Percentiles rank a stretch among this genome's conserved stretches.
These are phyloP conservation scores for Volucella inflata DNA, from an alignment of 2,888 invertebrate genomes.

Conservation along the genomic window DNA sequence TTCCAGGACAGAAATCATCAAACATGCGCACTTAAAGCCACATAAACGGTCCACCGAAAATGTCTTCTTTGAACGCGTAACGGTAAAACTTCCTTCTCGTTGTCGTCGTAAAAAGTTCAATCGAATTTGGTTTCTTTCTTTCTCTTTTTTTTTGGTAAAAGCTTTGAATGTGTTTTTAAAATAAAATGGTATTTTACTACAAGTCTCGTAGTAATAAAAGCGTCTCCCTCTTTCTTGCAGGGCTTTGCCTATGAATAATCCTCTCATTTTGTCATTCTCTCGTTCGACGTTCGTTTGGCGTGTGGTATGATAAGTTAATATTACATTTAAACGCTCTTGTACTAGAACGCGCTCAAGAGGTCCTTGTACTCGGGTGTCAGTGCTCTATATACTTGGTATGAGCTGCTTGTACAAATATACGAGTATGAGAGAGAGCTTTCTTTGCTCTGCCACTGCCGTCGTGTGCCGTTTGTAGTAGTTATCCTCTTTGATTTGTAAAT, in stretches of 20 bases:
- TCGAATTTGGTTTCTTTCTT: neutral
- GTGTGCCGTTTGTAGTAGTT: neutral
- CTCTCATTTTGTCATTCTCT: constrained; percentile 8
- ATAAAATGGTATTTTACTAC: constrained; percentile 49
- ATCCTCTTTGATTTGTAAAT: constrained; percentile 34
- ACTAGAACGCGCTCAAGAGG: constrained; percentile 52
- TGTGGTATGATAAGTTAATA: constrained; percentile 50
- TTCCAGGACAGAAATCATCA: constrained; percentile 38
- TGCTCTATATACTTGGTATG: constrained; percentile 38
- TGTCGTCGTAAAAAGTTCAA: constrained; percentile 50
- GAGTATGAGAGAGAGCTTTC: constrained; percentile 7
- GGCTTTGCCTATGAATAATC: neutral
- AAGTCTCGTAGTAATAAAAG: constrained; percentile 22
- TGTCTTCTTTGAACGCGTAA: constrained; percentile 15
- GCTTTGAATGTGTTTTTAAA: constrained; percentile 30
- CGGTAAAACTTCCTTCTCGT: too few relatives aligned
- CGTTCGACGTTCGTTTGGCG: constrained; percentile 15
- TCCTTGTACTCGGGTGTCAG: constrained; percentile 63
- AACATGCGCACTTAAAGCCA: constrained; percentile 64
- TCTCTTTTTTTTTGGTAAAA: constrained; percentile 21
- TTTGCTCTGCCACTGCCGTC: neutral
- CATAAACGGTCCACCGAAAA: constrained; percentile 43
- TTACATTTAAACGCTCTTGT: constrained; percentile 31
- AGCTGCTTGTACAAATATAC: neutral
- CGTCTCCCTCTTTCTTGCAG: constrained; percentile 12